Evolutionary conservation across 2,888 invertebrate genomes (phyloP).

Genomic region (Drosophila borealis): DNA sequence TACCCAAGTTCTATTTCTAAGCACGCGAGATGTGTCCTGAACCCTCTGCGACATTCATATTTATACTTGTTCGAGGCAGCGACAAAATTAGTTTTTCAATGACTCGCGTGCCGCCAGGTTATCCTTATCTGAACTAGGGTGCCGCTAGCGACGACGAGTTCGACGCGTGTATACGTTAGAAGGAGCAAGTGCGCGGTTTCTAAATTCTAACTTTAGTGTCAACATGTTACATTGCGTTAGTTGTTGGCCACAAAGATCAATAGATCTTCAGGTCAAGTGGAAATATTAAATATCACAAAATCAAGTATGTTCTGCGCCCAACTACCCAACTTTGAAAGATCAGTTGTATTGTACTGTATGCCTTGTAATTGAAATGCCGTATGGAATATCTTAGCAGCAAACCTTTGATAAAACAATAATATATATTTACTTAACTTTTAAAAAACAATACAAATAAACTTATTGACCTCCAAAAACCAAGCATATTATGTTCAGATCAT

Average conservation of each 20-base stretch:
- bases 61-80: slow-evolving; percentile 82
- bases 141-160: slow-evolving; percentile 2
- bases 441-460: no score
- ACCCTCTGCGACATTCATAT: slow-evolving; percentile 80
- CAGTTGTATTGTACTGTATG: not conserved
- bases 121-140: slow-evolving; percentile 44
- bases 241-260: slow-evolving; percentile 1
- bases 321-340: not conserved
- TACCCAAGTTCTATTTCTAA: slow-evolving; percentile 79
- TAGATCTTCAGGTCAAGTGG: not conserved
- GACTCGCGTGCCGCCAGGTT: slow-evolving; percentile 81
- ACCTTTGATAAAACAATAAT: no score
- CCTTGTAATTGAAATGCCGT: no score
- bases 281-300: not conserved
- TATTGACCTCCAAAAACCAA: no score
- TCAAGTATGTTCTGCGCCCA: not conserved
- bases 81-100: slow-evolving; percentile 84
- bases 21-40: slow-evolving; percentile 63
- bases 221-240: not conserved
- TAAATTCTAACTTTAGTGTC: not conserved
- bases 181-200: slow-evolving; percentile 1
- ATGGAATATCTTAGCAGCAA: no score
- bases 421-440: no score
- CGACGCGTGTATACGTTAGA: not conserved
- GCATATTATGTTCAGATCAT: no score